Evolutionary conservation across 1,140 invertebrate species (phyloP), one percentile per base, ranked within the genome.

Genomic region (Schlechtendalia chinensis): DNA sequence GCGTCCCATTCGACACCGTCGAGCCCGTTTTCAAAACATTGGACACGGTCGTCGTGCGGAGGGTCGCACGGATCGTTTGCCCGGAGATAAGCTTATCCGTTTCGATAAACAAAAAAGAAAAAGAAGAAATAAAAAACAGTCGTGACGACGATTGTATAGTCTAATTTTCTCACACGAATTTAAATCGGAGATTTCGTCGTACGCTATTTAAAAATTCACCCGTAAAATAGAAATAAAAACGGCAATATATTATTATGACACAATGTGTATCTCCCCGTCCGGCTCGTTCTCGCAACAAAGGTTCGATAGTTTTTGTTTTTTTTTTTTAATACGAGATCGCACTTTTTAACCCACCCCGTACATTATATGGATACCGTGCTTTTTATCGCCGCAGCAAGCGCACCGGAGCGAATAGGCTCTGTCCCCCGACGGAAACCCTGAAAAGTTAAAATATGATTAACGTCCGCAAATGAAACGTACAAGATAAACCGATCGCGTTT

Each of bases 141-240:
- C 56, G 22, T 10, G 5, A 50, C 47, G 47, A 50, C 47, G 47
- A 14, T 14, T 14, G 11, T 27, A 27, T 59, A 27, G 14, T 59
- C 11, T 27, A 59, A 32, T 63, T 29, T 63, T 63, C 59, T 63
- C 59, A 63, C 59, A 63, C 59, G 59, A 63, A 63, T 63, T 63
- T 32, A 32, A 63, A 32, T 32, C 59, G 59, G 27, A 63, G 27
- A 63, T 63, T 63, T 32, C 24, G 4, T 16, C 11, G 56, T 1
- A 22, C 29, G 22, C 58, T 27, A 29, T 61, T 27, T 54, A 54
- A 61, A 29, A 29, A 24, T 11, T 3, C 12, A 3, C 6, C 24
- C 24, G 19, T 56, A 56, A 56, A 56, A 58, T 24, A 1, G 2
- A 5, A 24, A 58, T 1, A 24, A 58, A 12, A 22, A 61, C 12